Percentiles rank a stretch among this genome's conserved stretches.
phyloP scores from a whole-genome alignment of 2,797 vertebrate species.

The Pantherophis alleghaniensis region DNA sequence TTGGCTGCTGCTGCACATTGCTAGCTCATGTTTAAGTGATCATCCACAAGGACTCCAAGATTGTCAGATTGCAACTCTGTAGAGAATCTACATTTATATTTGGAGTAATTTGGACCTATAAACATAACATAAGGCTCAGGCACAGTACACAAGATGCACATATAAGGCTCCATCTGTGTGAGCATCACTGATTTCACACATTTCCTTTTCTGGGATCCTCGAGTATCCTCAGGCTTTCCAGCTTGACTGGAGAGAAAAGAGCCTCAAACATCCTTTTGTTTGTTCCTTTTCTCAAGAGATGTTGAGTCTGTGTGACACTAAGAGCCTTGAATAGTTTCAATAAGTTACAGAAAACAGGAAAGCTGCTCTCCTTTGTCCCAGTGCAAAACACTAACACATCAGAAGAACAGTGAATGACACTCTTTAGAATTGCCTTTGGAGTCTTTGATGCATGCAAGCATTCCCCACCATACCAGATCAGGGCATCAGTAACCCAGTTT shows the following conservation, averaged over 20 bases:
- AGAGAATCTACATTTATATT: not conserved
- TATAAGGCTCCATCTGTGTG: not conserved
- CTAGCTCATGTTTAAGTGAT: not conserved
- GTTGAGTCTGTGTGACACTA: not conserved
- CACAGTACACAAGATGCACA: not conserved
- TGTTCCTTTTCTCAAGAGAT: not conserved
- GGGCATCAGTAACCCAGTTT: not conserved
- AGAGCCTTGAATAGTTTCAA: not conserved
- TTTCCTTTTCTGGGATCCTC: not conserved
- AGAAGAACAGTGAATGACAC: accelerated
- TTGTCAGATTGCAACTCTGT: not conserved
- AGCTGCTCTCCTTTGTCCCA: accelerated
- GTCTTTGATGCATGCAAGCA: not conserved
- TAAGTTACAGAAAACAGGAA: not conserved
- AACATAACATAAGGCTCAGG: conserved; percentile 19
- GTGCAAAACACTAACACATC: not conserved
- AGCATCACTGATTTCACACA: not conserved
- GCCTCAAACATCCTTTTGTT: not conserved
- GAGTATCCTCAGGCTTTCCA: conserved; percentile 11
- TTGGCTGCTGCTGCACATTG: no score
- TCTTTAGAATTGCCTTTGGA: not conserved
- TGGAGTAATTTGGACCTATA: conserved; percentile 27
- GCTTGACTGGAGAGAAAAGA: not conserved
- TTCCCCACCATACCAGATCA: not conserved
- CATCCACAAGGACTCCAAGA: no score